Evolutionary conservation across 2,888 invertebrate species (phyloP).

Genomic region (Halictus quadricinctus): DNA sequence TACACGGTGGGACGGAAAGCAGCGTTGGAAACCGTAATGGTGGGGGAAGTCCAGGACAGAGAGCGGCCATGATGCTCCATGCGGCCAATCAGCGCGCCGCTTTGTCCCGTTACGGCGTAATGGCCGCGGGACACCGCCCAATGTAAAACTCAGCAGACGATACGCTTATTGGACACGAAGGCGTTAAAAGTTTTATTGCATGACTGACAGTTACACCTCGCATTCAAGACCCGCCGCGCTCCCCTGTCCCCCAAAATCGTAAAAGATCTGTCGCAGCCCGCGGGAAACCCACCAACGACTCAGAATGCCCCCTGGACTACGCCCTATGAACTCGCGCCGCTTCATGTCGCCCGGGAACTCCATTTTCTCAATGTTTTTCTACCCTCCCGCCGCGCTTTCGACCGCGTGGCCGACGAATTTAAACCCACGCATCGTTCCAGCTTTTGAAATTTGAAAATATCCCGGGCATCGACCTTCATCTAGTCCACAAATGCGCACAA

Average conservation of each 20-base stretch:
- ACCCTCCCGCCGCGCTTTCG: background rate
- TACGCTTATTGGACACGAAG: constrained; percentile 79
- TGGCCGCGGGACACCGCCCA: constrained; percentile 81
- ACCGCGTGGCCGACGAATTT: background rate
- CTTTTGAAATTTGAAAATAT: background rate
- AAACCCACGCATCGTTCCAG: background rate
- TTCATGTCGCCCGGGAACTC: constrained; percentile 24
- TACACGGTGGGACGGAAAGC: constrained; percentile 59
- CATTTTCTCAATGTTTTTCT: constrained; percentile 35
- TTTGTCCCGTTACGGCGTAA: constrained; percentile 77
- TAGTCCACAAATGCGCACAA: background rate
- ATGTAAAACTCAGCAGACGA: constrained; percentile 74
- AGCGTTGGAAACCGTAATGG: constrained; percentile 30
- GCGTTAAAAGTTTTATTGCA: constrained; percentile 81
- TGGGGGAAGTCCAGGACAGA: constrained; percentile 69
- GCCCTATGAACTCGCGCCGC: constrained; percentile 68
- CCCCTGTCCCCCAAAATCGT: constrained; percentile 71
- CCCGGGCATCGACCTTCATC: background rate
- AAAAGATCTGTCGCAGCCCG: constrained; percentile 69
- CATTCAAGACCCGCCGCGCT: constrained; percentile 61
- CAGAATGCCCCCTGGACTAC: constrained; percentile 74
- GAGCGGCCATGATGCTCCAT: constrained; percentile 79
- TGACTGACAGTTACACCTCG: constrained; percentile 78
- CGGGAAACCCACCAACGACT: constrained; percentile 50
- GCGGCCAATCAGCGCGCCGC: constrained; percentile 73